Evolutionary conservation across 2,888 invertebrate genomes (phyloP), one percentile per base, ranked within the genome.

Genomic region (Pyrgus malvae): DNA sequence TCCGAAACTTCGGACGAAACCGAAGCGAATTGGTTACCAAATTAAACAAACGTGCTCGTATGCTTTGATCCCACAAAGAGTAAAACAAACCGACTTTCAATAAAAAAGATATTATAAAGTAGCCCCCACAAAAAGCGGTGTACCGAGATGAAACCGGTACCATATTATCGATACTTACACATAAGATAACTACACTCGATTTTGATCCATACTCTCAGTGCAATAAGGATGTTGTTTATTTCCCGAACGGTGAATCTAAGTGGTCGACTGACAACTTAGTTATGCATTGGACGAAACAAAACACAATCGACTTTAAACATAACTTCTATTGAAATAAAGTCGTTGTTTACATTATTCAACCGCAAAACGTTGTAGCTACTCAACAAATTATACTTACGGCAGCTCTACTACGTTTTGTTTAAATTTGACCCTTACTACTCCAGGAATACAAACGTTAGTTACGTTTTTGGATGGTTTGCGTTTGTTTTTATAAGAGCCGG

Each of bases 81-180:
- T 37, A 38, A 53, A 53, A 53, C 51, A 53, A 53, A 53, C 44
- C 37, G 29, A 53, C 55, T 31, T 51, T 53, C 37, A 57, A 42
- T 53, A 83, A 83, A 81, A 83, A 83, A 83, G 69, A 78, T 76
- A 80, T 80, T 78, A 80, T 74, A 69, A 70, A 78, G 81, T 79
- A 81, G 83, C 35, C 50, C 25, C 50, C 19, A 53, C 51, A 53
- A 53, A 53, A 53, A 53, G 45, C 51, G 37, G 51, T 29, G 38
- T 29, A 53, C 45, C 44, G 21, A 53, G 45, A 53, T 53, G 51
- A 53, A 27, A 45, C 51, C 29, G 1, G 29, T n/a, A 44, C 35
- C 12, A 33, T 14, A 9, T 21, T 25, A 11, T 19, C 7, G 19
- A 19, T 6, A 21, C 5, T 1, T 8, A n/a, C 12, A n/a, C n/a